Evolutionary conservation across 2,797 vertebrate species (phyloP), one percentile per base, ranked within the genome.

Genomic region (Oophaga sylvatica): DNA sequence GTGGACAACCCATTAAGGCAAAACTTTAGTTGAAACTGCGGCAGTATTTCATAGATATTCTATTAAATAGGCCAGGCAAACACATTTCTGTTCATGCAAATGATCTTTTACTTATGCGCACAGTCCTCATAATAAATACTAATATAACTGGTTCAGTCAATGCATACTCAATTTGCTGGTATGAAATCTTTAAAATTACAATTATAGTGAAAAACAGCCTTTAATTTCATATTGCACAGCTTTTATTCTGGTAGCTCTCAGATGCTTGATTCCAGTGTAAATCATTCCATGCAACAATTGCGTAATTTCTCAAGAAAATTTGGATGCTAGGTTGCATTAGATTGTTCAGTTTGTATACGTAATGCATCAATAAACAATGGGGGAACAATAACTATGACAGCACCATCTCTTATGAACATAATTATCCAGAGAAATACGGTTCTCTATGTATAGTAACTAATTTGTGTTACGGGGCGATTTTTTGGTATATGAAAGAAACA

Each of bases 231-330:
- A 48, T 53, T 48, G 41, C 20, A n/a, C 71, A 53, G 20, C 20
- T 75, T 53, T 53, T 75, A 53, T 22, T 75, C 45, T 48, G 53
- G 20, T n/a, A 75, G 22, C 48, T 75, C 6, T 45, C 17, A 41
- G 19, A 45, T 45, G 31, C 41, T 45, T 73, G 35, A 45, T 41
- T 20, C 70, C 20, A 53, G 41, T 75, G 45, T 75, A 12, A 73
- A 41, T 6, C 20, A 75, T 75, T 75, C 71, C 20, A 75, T 75
- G 45, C 71, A 75, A 75, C 19, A 75, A 75, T 75, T 75, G 71
- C 71, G 53, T 75, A 75, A 75, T 75, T 48, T 75, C 71, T 75
- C 71, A 75, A 48, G 41, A 48, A n/a, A 75, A 75, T 75, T 75
- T 75, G 71, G 71, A 41, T 75, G 71, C 41, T 75, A 15, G 0